Evolutionary conservation across 2,113 vertebrate species (phyloP), one percentile per base, ranked within the genome.

Genomic region (Heterotis niloticus): DNA sequence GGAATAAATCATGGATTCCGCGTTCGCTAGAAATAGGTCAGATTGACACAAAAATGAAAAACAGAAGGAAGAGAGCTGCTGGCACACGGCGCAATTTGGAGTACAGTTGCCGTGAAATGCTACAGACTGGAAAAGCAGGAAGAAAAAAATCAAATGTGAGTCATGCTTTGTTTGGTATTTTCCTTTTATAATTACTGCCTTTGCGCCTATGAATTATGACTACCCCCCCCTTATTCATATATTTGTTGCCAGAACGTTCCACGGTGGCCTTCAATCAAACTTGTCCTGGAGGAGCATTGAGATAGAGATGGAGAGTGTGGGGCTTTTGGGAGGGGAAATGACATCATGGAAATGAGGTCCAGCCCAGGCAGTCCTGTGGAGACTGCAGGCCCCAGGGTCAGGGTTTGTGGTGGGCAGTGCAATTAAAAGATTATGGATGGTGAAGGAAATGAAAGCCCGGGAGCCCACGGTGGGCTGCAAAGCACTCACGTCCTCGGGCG

Each of bases 321-420:
- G 24, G 64, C 0, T 17, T 68, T 10, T 72, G 11, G 18, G 18
- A 75, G 64, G 67, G 84, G 84, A 87, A 85, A 81, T 91, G 86
- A 90, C 89, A 88, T 91, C 86, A 87, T 89, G 88, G 89, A 90
- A 90, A 89, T 83, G 84, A 79, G 79, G 72, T 84, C 80, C 81
- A 79, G 76, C 75, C 82, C 82, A 83, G 80, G 83, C 78, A 83
- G 80, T 71, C 28, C 10, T 64, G 62, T 26, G 29, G 60, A 52
- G 75, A 51, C 12, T 74, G 80, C 72, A 84, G 82, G 78, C 82
- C 82, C 82, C 84, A 87, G 87, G 34, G 89, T 86, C 84, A 81
- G 52, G 71, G 5, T 10, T 12, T n/a, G n/a, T 7, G 34, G 52
- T 16, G 17, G 44, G 64, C 10, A 5, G 12, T 11, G 76, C 29